Evolutionary conservation across 1,140 invertebrate species (phyloP), one percentile per base, ranked within the genome.

Genomic region (Pseudoatta argentina): DNA sequence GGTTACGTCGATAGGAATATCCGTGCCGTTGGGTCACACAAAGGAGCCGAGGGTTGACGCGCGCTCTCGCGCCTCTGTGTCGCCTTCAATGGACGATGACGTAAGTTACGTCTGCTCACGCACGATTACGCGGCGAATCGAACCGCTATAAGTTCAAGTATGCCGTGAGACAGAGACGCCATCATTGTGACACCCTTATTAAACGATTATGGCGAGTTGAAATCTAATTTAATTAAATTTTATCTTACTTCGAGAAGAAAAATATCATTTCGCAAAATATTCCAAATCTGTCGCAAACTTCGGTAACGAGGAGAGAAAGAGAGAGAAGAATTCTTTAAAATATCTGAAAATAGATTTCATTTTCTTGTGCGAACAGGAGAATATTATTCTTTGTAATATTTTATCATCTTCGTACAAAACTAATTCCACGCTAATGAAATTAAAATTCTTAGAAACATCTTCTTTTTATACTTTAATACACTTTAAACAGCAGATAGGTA

Each of bases 91-190:
- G 79, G 79, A 63, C 69, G 79, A 63, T 83, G 79, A 83, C 79
- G 79, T 75, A 83, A 83, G 69, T 83, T 83, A 83, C 69, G 69
- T 83, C 69, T 83, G 79, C 39, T 82, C 69, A 83, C 79, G 79
- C 79, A 75, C 55, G 53, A 83, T 83, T 83, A 83, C 69, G 69
- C 79, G 14, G 79, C 21, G 67, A 59, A 59, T 59, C 53, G 67
- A 71, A 51, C 39, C 44, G 69, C 55, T 73, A 8, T 63, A 83
- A 83, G 55, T 73, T 83, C 79, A 83, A 75, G 79, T 51, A 30
- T 51, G 55, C 53, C 1, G 53, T 27, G 3, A 21, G 34, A 79
- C 16, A 10, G n/a, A 14, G 18, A 1, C 3, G 27, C 63, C 77
- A 21, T 67, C 30, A 18, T 34, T 64, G 24, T 39, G 57, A 3